Percentiles rank a stretch among this genome's conserved stretches.
Evolutionary conservation across 2,113 vertebrate genomes (phyloP).

Genomic region (Carassius auratus): DNA sequence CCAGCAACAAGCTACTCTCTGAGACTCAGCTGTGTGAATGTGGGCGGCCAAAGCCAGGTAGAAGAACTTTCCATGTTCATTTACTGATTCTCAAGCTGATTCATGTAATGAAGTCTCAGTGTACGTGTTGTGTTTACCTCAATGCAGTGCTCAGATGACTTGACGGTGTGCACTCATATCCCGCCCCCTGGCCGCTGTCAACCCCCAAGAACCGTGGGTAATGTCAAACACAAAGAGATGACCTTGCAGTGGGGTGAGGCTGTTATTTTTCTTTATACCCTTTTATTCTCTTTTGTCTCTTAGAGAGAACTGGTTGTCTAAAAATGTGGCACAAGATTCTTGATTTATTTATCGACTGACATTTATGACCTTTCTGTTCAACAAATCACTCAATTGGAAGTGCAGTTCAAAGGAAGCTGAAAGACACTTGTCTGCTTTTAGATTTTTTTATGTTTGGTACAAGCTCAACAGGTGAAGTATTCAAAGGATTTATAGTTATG

Average conservation of each 20-base stretch:
- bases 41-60: conserved; percentile 95
- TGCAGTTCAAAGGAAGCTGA: background rate
- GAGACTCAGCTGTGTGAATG: conserved; percentile 92
- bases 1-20: conserved; percentile 91
- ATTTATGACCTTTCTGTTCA: background rate
- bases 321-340: background rate
- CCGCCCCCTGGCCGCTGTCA: conserved; percentile 88
- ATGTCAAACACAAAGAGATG: conserved; percentile 94
- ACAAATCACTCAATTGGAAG: background rate
- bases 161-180: conserved; percentile 87
- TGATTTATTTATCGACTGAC: background rate
- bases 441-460: background rate
- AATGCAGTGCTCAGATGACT: conserved; percentile 85
- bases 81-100: background rate
- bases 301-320: background rate
- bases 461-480: background rate
- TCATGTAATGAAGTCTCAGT: background rate
- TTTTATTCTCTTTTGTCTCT: background rate
- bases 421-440: background rate
- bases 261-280: background rate
- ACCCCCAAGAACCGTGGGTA: conserved; percentile 85
- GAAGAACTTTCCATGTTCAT: background rate
- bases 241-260: conserved; percentile 93
- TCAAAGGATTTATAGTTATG: background rate
- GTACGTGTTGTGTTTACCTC: background rate